Percentiles rank a stretch among this genome's conserved stretches.
phyloP scores from a whole-genome alignment of 2,888 invertebrate genomes.

The Mythimna albipuncta region DNA sequence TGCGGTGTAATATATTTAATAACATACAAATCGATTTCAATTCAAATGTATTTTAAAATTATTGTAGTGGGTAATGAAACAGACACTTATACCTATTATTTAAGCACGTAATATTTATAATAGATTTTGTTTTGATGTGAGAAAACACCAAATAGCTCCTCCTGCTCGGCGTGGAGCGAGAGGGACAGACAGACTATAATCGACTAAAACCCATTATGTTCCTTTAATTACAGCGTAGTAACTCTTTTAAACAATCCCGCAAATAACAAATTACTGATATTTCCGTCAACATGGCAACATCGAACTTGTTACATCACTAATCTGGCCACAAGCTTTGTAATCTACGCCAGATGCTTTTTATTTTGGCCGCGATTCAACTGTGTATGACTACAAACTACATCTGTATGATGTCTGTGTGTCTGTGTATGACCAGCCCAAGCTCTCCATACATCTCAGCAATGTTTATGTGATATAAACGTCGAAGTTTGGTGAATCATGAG shows the following conservation, averaged over 20 bases:
- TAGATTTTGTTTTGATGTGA: too few relatives aligned
- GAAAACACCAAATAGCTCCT: not conserved
- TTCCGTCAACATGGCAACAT: not conserved
- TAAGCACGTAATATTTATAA: not conserved
- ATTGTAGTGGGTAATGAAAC: not conserved
- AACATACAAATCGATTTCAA: not conserved
- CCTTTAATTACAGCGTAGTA: too few relatives aligned
- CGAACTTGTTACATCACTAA: not conserved
- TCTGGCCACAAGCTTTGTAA: constrained; percentile 1
- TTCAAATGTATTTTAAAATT: not conserved
- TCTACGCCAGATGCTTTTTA: constrained; percentile 47
- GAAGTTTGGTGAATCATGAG: constrained; percentile 35
- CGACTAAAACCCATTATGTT: too few relatives aligned
- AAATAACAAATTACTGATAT: not conserved
- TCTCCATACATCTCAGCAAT: constrained; percentile 13
- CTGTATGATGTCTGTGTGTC: constrained; percentile 3
- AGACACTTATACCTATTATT: too few relatives aligned
- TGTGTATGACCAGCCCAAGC: constrained; percentile 37
- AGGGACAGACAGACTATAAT: too few relatives aligned
- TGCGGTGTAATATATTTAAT: not conserved
- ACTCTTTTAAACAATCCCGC: too few relatives aligned
- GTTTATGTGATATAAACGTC: constrained; percentile 30
- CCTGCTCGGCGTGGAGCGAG: not conserved
- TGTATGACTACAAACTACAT: not conserved
- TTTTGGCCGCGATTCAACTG: constrained; percentile 38